Base-by-base conservation (phyloP, 2,888 invertebrate species). In the Morinoia aosen region DNA sequence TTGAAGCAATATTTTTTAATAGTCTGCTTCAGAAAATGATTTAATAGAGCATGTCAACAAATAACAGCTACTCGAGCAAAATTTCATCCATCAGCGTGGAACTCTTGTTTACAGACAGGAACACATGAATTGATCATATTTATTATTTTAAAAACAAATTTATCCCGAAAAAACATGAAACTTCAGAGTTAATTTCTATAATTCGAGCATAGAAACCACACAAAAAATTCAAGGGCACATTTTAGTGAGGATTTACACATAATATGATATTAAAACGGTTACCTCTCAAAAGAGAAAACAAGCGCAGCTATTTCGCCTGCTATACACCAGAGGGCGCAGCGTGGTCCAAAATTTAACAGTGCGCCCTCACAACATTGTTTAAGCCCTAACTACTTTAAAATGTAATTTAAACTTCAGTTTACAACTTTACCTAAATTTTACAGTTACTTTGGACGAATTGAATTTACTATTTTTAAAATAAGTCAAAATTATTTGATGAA, bases 301-400 rank as follows among this genome's bases (percentile, higher is more conserved):
- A 90, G 90, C 90, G 90, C 19, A 39, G 12, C 40, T 25, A 40
- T 40, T 90, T 19, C 7, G 8, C 7, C 14, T 39, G 39, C 11
- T 12, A 11, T 12, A 40, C 90, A 14, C 90, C 48, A 90, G 90
- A 90, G 90, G 90, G 90, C 90, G 90, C 90, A 12, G 0, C 76
- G 76, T 76, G 25, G 25, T 76, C 19, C 25, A 76, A 76, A 76
- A 76, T 76, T 76, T 76, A 25, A 76, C 25, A 33, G 76, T 33
- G 76, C 76, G 76, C 76, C 76, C 12, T 33, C 96, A 91, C 88
- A 58, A 91, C 12, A 96, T 33, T 48, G 61, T 96, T 95, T 96
- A 95, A 33, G 76, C 76, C 25, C 16, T 7, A 76, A 33, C 76
- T 33, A 76, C 76, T 76, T 33, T 33, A 61, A 33, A 33, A 33